Percentiles rank a stretch among this genome's conserved stretches.
These are phyloP conservation scores for Drosophila equinoxialis DNA, from an alignment of 1,140 invertebrate species.

Conservation along the genomic window DNA sequence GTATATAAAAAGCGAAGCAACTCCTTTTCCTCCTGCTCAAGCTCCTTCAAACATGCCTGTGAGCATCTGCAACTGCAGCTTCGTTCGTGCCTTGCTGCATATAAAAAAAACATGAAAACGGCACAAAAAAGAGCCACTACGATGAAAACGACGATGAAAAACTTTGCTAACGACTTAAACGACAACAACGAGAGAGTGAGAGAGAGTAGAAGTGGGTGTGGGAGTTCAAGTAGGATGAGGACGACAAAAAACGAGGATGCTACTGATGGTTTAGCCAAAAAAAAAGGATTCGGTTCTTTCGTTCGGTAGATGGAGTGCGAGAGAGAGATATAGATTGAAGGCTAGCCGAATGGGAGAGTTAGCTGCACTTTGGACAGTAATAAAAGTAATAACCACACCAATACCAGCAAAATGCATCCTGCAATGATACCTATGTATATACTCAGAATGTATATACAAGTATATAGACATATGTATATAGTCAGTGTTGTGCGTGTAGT, in stretches of 20 bases:
- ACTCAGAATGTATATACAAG: conserved; percentile 16
- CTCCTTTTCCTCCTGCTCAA: not conserved
- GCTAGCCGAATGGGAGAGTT: conserved; percentile 47
- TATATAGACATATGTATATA: conserved; percentile 8
- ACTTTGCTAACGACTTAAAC: conserved; percentile 76
- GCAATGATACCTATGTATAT: conserved; percentile 36
- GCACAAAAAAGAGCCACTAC: conserved; percentile 36
- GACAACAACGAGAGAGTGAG: conserved; percentile 24
- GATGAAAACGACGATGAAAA: conserved; percentile 63
- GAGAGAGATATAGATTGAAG: conserved; percentile 1
- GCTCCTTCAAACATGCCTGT: conserved; percentile 33
- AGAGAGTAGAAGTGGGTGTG: not conserved
- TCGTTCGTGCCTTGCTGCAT: conserved; percentile 56
- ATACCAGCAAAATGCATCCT: conserved; percentile 38
- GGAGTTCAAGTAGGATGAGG: conserved; percentile 16
- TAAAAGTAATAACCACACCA: conserved; percentile 71
- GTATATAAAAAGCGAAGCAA: conserved; percentile 26
- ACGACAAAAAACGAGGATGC: conserved; percentile 47
- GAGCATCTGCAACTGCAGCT: conserved; percentile 52
- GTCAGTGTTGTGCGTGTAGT: conserved; percentile 21
- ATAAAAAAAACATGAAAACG: conserved; percentile 63
- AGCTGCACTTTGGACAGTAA: conserved; percentile 78
- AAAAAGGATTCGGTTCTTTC: conserved; percentile 5
- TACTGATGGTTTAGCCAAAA: conserved; percentile 26
- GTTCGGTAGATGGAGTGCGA: conserved; percentile 13